A percentile compares a stretch with the other conserved stretches of the same genome.
Evolutionary conservation across 2,113 vertebrate genomes (phyloP).

Genomic region (Lepisosteus oculatus): DNA sequence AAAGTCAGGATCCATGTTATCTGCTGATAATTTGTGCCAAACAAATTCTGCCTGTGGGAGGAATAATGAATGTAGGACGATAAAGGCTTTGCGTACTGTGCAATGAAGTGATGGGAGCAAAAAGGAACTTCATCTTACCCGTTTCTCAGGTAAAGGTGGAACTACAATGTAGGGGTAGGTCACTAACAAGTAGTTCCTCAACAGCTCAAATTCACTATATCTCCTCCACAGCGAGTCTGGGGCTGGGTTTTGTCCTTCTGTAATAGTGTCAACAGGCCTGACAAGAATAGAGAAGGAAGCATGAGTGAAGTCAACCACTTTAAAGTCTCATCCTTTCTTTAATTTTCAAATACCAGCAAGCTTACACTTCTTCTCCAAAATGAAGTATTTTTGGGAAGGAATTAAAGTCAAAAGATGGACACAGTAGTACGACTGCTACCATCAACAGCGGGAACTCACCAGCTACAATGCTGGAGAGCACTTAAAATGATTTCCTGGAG

Average conservation of each 20-base stretch:
- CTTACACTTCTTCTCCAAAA: too few species aligned
- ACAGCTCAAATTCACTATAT: constrained; percentile 92
- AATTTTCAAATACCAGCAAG: too few species aligned
- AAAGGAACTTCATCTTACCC: constrained; percentile 66
- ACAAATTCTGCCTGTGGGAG: constrained; percentile 88
- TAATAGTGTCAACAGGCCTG: constrained; percentile 74
- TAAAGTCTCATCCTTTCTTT: too few species aligned
- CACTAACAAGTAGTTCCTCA: constrained; percentile 84
- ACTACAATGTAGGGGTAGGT: constrained; percentile 82
- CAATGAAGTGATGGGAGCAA: too few species aligned
- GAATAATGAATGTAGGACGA: constrained; percentile 16
- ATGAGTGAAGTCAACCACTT: not conserved
- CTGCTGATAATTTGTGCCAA: constrained; percentile 95
- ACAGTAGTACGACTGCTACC: too few species aligned
- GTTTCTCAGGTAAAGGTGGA: constrained; percentile 91
- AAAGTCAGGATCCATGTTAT: constrained; percentile 97
- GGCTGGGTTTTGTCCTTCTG: constrained; percentile 73
- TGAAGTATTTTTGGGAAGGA: too few species aligned
- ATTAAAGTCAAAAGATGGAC: too few species aligned
- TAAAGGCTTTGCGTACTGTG: not conserved
- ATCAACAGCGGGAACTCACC: too few species aligned
- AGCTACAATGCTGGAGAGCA: too few species aligned
- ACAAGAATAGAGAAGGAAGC: constrained; percentile 27
- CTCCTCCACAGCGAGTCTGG: constrained; percentile 90
- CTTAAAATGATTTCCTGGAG: too few species aligned